Percentiles rank a stretch among this genome's conserved stretches.
Conservation (phyloP, 2,888 invertebrate genomes). For the Hermaeophaga mercurialis region DNA sequence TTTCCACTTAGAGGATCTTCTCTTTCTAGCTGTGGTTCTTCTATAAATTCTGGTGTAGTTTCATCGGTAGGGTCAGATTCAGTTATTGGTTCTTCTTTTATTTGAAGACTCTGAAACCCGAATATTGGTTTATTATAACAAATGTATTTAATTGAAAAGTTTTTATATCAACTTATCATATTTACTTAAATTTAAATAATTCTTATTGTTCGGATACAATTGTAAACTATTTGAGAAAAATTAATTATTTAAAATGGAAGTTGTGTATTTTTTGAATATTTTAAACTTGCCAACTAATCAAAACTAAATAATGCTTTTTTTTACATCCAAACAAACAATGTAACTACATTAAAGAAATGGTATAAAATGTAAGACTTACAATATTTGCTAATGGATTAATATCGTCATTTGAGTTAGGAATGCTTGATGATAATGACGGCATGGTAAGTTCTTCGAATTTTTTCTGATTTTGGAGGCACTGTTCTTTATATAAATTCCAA, state of each 20-base stretch:
- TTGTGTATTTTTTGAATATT: too few species aligned
- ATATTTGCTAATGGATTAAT: slow-evolving; percentile 21
- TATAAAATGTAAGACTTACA: neutral
- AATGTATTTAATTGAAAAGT: too few species aligned
- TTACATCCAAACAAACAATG: too few species aligned
- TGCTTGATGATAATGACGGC: slow-evolving; percentile 1
- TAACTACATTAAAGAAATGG: too few species aligned
- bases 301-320: too few species aligned
- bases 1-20: slow-evolving; percentile 5
- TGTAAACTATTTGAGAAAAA: too few species aligned
- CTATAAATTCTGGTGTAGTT: neutral
- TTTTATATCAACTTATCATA: too few species aligned
- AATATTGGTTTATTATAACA: too few species aligned
- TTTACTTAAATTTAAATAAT: too few species aligned
- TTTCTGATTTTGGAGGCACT: slow-evolving; percentile 69
- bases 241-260: too few species aligned
- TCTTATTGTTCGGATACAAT: too few species aligned
- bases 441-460: slow-evolving; percentile 56
- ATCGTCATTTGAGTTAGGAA: slow-evolving; percentile 11
- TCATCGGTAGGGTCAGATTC: slow-evolving; percentile 20
- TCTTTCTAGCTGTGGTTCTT: slow-evolving; percentile 14
- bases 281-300: too few species aligned
- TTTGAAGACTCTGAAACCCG: slow-evolving; percentile 48
- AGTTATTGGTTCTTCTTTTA: slow-evolving; percentile 50
- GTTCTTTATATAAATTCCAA: slow-evolving; percentile 69